A percentile compares a stretch with the other conserved stretches of the same genome.
Evolutionary conservation across 1,140 invertebrate species (phyloP).

Genomic region (Pachyrhynchus sulphureomaculatus): DNA sequence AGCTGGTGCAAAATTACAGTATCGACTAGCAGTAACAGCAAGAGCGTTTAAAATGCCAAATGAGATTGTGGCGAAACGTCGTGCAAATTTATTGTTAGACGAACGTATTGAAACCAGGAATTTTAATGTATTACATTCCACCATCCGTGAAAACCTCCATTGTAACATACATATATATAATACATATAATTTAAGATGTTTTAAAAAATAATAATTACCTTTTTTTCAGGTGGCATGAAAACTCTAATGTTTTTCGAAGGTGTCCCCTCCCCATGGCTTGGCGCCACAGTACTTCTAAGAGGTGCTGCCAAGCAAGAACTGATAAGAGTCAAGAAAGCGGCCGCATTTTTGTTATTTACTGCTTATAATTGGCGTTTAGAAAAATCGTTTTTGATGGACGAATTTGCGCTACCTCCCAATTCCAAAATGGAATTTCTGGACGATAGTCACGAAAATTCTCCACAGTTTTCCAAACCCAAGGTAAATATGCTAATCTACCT

Average conservation of each 20-base stretch:
- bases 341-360: constrained; percentile 79
- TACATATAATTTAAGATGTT: no score
- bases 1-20: no score
- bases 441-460: constrained; percentile 45
- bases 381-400: constrained; percentile 82
- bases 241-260: constrained; percentile 94
- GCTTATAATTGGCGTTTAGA: constrained; percentile 92
- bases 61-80: no score
- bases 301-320: constrained; percentile 78
- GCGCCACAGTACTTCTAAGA: constrained; percentile 85
- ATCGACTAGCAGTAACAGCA: no score
- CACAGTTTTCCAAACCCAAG: constrained; percentile 30
- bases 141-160: no score
- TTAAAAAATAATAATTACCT: no score
- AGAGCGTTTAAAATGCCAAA: no score
- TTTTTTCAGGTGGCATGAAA: constrained; percentile 65
- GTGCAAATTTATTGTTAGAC: no score
- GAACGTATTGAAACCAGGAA: no score
- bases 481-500: no score
- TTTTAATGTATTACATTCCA: no score
- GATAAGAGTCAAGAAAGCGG: constrained; percentile 77
- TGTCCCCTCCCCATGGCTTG: constrained; percentile 77
- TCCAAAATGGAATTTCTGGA: constrained; percentile 50
- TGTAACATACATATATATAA: no score
- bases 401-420: constrained; percentile 55